Evolutionary conservation across 2,888 invertebrate species (phyloP).

Genomic region (Drosophila leonis): DNA sequence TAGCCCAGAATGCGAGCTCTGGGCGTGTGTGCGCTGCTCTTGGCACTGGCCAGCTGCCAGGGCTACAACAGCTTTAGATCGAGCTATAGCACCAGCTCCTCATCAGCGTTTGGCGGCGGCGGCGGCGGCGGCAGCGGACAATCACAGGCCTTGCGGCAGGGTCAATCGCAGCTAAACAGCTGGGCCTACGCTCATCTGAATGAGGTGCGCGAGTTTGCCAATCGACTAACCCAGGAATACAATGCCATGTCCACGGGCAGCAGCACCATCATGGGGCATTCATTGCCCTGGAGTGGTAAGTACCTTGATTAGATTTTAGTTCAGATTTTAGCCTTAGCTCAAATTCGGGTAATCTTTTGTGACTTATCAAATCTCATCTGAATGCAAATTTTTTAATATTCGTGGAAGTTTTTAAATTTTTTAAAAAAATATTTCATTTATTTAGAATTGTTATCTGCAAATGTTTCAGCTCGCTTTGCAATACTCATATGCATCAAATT

Average conservation of each 20-base stretch:
- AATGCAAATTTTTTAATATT: not conserved
- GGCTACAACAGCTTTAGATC: constrained; percentile 54
- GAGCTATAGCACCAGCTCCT: constrained; percentile 62
- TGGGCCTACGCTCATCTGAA: constrained; percentile 81
- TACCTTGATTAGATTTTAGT: not conserved
- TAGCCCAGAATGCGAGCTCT: constrained; percentile 72
- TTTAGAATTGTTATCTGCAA: too few relatives aligned
- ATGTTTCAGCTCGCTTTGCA: too few relatives aligned
- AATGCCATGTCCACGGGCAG: constrained; percentile 73
- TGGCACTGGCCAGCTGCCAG: constrained; percentile 65
- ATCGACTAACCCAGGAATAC: constrained; percentile 79
- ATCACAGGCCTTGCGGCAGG: constrained; percentile 28
- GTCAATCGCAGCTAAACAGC: constrained; percentile 63
- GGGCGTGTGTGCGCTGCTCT: constrained; percentile 68
- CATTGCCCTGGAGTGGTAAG: constrained; percentile 79
- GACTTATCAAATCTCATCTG: not conserved
- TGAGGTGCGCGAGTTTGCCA: constrained; percentile 81
- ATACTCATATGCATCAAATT: too few relatives aligned
- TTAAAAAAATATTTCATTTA: too few relatives aligned
- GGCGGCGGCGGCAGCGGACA: constrained; percentile 25
- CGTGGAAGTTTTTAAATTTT: too few relatives aligned
- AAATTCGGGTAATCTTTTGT: not conserved
- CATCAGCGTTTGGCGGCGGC: constrained; percentile 48
- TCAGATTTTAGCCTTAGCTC: too few relatives aligned
- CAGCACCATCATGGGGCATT: constrained; percentile 14